Evolutionary conservation across 2,113 vertebrate species (phyloP), one percentile per base, ranked within the genome.

Genomic region (Barnardius zonarius): DNA sequence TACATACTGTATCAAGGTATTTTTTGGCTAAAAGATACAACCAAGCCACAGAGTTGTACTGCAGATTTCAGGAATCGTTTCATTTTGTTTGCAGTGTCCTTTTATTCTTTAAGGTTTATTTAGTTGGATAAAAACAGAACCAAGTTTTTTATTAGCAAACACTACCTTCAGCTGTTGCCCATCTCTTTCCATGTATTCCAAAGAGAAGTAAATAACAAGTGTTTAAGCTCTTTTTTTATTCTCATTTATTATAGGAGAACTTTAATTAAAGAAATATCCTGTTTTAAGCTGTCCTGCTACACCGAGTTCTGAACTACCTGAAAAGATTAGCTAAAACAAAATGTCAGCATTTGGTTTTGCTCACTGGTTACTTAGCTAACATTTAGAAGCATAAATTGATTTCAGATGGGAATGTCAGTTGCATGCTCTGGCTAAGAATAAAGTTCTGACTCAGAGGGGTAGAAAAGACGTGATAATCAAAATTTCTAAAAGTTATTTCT

Each of bases 341-440:
- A 93, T 85, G n/a, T 79, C 90, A 91, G 57, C 55, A 57, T 80
- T 95, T 84, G 41, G 6, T 63, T 94, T 92, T 83, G 22, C 68
- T 91, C 54, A 33, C 31, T 76, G 54, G 59, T 73, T 95, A 54
- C 89, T 76, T 76, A 87, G 74, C 31, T 73, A 85, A 80, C 25
- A 80, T 77, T 90, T 90, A 85, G 46, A 54, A 94, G 30, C 43
- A 85, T 73, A 77, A 91, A 96, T 73, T 90, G 8, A 35, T 54
- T 96, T 91, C 94, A 94, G 28, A 90, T 74, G 83, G 31, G 79
- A 90, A 90, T 54, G 75, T 83, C 85, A 92, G 87, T 82, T 80
- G 35, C 91, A 87, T 77, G n/a, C 48, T 73, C 82, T 93, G 87
- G 87, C 90, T 90, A 49, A 79, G 91, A 95, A 90, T 70, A 15